Percentiles rank a stretch among this genome's conserved stretches.
Evolutionary conservation across 2,797 vertebrate species (phyloP).

Genomic region (Phoebastria nigripes): DNA sequence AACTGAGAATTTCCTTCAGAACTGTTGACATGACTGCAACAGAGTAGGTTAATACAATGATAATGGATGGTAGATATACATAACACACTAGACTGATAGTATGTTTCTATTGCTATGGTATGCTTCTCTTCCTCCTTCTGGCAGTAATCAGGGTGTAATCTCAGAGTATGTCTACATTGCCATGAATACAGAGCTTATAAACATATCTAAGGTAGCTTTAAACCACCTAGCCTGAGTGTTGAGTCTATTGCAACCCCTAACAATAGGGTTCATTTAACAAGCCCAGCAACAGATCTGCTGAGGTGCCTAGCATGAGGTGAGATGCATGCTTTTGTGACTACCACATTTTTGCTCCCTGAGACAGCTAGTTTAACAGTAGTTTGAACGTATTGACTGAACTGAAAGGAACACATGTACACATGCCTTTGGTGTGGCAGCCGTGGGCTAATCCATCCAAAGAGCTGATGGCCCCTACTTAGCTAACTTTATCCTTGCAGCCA

Average conservation of each 20-base stretch:
- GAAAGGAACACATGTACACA: not conserved
- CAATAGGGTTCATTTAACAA: not conserved
- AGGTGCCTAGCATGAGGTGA: not conserved
- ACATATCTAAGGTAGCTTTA: not conserved
- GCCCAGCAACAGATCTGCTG: not conserved
- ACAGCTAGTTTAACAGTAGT: not conserved
- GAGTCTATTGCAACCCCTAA: not conserved
- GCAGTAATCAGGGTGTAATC: not conserved
- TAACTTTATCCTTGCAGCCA: not conserved
- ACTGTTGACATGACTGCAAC: not conserved
- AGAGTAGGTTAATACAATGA: not conserved
- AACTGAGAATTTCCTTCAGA: not conserved
- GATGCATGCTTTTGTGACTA: not conserved
- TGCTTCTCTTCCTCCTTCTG: not conserved
- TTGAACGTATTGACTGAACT: not conserved
- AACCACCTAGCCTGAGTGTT: not conserved
- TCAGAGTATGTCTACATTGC: not conserved
- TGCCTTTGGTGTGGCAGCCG: not conserved
- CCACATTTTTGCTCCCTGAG: not conserved
- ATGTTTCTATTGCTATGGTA: not conserved
- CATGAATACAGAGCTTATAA: not conserved
- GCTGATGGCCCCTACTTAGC: not conserved
- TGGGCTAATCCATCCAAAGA: not conserved
- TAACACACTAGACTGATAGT: not conserved
- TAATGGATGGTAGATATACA: not conserved